Base-by-base conservation (phyloP, 2,888 invertebrate species). In the Meandrusa payeni region DNA sequence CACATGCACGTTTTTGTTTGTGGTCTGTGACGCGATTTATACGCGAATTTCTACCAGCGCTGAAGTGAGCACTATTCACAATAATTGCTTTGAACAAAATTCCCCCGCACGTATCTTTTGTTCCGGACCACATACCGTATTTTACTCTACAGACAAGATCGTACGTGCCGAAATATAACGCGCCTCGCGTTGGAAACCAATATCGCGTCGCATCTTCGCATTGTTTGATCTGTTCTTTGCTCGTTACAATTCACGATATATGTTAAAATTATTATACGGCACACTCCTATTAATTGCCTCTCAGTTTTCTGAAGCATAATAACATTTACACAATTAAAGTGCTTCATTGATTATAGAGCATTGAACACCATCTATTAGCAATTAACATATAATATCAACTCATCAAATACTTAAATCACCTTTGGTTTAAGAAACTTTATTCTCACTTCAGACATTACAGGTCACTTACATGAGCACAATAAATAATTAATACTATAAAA, bases 21-120 rank as follows among this genome's bases (percentile, higher is more conserved):
- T 83, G 87, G 86, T 82, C 83, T 83, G 81, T 83, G 87, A 86
- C 83, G 86, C 86, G 85, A 87, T 87, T 86, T 87, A 87, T 86
- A 79, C 78, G 71, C 71, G 81, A 85, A 85, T 77, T 85, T 83
- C 83, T 80, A 77, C 82, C 80, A 74, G 78, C 75, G 77, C 76
- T 76, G 76, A 85, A 85, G 81, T 86, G 83, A 80, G 69, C 81
- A 81, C 85, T 80, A 80, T 83, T 85, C 82, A 79, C 78, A 74
- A 82, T 85, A 85, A 87, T 86, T 87, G 82, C 79, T 81, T 78
- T 78, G 74, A 81, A 76, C 79, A 75, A 77, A 80, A 78, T 81
- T 80, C 70, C 62, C 67, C 61, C 59, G 11, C 69, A 69, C 69
- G 64, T 71, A 64, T 69, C 75, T 76, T 76, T 79, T 77, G 72